phyloP scores from a whole-genome alignment of 2,113 vertebrate genomes.

The Euleptes europaea region DNA sequence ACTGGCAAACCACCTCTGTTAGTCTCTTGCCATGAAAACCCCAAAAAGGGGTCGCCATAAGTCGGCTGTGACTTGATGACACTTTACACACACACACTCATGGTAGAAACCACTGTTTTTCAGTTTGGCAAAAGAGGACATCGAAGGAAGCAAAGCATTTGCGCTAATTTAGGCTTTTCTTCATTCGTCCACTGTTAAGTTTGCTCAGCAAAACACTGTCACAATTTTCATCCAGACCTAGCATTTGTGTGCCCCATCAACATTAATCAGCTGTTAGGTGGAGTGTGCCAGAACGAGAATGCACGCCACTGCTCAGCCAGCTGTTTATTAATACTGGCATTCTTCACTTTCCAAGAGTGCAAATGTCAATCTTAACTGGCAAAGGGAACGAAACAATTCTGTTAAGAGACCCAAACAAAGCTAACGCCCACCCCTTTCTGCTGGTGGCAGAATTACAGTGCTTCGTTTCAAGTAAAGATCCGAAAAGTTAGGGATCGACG shows the following conservation, averaged over 20 bases:
- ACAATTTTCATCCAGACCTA: not conserved
- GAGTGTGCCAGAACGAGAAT: not conserved
- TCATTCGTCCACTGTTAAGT: not conserved
- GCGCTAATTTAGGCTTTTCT: fast-evolving
- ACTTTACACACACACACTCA: too few species aligned
- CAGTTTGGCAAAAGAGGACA: not conserved
- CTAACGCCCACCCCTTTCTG: not conserved
- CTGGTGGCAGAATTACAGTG: not conserved
- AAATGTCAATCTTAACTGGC: not conserved
- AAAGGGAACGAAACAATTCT: constrained; percentile 11
- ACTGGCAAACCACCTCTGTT: too few species aligned
- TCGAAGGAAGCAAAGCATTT: not conserved
- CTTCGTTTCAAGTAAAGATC: constrained; percentile 21
- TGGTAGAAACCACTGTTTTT: too few species aligned
- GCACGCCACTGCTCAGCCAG: not conserved
- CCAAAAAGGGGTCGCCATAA: too few species aligned
- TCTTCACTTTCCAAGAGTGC: not conserved
- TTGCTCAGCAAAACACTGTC: not conserved
- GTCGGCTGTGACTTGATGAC: too few species aligned
- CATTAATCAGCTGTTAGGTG: not conserved
- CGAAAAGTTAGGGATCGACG: constrained; percentile 44
- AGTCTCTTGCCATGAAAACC: too few species aligned
- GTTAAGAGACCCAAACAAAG: not conserved
- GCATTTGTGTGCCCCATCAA: not conserved
- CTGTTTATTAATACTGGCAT: constrained; percentile 27